Evolutionary conservation across 2,888 invertebrate species (phyloP).

Genomic region (Hypena proboscidalis): DNA sequence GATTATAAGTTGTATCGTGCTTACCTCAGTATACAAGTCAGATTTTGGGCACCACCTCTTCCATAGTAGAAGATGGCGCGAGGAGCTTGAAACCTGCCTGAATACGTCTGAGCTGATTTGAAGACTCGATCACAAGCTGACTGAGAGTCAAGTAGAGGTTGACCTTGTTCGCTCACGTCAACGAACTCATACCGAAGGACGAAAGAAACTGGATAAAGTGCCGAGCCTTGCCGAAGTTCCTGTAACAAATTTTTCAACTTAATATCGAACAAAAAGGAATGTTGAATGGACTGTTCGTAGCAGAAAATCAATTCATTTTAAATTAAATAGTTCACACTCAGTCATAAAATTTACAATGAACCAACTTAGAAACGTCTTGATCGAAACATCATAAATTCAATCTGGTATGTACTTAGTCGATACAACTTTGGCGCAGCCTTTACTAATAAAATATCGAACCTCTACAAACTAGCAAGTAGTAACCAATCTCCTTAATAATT

Average conservation of each 20-base stretch:
- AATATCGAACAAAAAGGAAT: background rate
- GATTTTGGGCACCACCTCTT: constrained; percentile 90
- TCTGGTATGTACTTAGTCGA: background rate
- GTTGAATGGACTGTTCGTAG: no score
- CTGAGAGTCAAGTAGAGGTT: constrained; percentile 83
- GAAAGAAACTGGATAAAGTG: constrained; percentile 91
- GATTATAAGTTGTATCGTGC: background rate
- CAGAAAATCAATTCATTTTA: no score
- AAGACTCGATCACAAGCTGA: constrained; percentile 88
- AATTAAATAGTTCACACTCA: no score
- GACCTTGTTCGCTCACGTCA: constrained; percentile 89
- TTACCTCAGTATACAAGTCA: constrained; percentile 89
- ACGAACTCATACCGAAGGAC: constrained; percentile 93
- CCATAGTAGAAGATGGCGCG: constrained; percentile 93
- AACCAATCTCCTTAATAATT: constrained; percentile 7
- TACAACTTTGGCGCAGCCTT: constrained; percentile 7
- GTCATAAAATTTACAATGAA: no score
- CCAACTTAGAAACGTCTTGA: no score
- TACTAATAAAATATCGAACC: constrained; percentile 2
- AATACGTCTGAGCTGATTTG: constrained; percentile 81
- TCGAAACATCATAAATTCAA: no score
- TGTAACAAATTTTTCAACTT: constrained; percentile 40
- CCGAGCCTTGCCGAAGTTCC: constrained; percentile 91
- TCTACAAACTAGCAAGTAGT: background rate
- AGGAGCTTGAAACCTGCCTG: constrained; percentile 90